A percentile compares a stretch with the other conserved stretches of the same genome.
Conservation (phyloP, 2,888 invertebrate genomes). For the Chrysodeixis includens region DNA sequence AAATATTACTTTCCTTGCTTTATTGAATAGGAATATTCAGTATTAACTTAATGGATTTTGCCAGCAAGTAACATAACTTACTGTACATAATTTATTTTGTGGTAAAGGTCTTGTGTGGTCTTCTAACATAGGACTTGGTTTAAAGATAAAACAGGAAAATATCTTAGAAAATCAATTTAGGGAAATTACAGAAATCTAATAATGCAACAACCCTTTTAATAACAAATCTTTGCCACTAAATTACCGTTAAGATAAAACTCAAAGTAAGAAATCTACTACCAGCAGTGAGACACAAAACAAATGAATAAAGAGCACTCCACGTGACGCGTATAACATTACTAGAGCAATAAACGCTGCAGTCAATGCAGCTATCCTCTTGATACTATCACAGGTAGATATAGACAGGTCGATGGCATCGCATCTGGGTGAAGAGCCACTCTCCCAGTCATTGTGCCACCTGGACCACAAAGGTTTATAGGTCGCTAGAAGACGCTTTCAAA, state of each 20-base stretch:
- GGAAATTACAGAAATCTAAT: too few species aligned
- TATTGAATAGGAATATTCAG: too few species aligned
- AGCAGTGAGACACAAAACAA: constrained; percentile 3
- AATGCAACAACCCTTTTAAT: too few species aligned
- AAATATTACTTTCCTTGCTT: neutral
- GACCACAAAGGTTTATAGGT: constrained; percentile 59
- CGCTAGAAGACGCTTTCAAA: constrained; percentile 22
- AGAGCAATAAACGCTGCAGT: neutral
- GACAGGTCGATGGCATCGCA: constrained; percentile 62
- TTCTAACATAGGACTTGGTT: too few species aligned
- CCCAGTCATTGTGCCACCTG: constrained; percentile 65
- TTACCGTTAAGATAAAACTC: neutral
- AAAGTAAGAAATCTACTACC: neutral
- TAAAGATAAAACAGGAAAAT: too few species aligned
- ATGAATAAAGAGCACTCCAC: neutral
- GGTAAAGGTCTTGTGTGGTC: too few species aligned
- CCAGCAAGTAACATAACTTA: too few species aligned
- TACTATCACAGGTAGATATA: constrained; percentile 15
- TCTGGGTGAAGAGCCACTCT: constrained; percentile 76
- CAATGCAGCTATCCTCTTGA: neutral
- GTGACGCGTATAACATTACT: neutral
- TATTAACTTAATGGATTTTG: too few species aligned
- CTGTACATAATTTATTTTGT: too few species aligned
- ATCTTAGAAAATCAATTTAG: too few species aligned
- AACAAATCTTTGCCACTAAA: too few species aligned